Conservation (phyloP, 1,140 invertebrate genomes). For the Heliconius melpomene region DNA sequence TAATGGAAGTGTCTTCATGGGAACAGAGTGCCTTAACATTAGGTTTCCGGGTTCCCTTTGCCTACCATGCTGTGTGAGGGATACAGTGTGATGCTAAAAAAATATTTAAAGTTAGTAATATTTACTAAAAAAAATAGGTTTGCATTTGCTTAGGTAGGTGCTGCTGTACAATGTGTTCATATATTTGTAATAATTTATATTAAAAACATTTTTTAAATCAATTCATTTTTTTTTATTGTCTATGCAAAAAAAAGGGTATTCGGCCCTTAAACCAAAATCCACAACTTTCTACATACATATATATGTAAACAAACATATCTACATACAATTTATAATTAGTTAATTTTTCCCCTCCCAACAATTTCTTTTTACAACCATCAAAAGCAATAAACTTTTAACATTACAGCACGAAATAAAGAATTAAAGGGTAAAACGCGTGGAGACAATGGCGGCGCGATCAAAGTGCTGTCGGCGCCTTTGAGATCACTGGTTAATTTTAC, state of each 20-base stretch:
- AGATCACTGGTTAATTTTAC: conserved; percentile 64
- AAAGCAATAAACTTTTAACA: conserved; percentile 69
- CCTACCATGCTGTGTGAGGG: too few relatives aligned
- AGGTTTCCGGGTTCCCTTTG: too few relatives aligned
- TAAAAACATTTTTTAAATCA: too few relatives aligned
- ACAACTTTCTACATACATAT: neutral
- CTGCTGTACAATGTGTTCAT: too few relatives aligned
- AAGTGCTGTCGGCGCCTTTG: conserved; percentile 65
- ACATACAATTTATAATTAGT: neutral
- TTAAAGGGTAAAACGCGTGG: conserved; percentile 60
- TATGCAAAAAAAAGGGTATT: neutral
- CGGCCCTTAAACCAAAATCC: neutral
- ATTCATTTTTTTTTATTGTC: too few relatives aligned
- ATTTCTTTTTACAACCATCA: conserved; percentile 21
- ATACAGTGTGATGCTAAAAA: too few relatives aligned
- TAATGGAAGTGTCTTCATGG: too few relatives aligned
- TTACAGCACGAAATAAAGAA: conserved; percentile 73
- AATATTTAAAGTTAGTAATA: too few relatives aligned
- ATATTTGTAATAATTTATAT: too few relatives aligned
- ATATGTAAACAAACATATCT: neutral
- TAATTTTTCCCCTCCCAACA: neutral
- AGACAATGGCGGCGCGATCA: conserved; percentile 70
- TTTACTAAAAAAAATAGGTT: too few relatives aligned
- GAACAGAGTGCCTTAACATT: too few relatives aligned
- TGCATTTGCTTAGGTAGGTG: too few relatives aligned